Evolutionary conservation across 2,113 vertebrate genomes (phyloP), one percentile per base, ranked within the genome.

Genomic region (Pseudopipra pipra): DNA sequence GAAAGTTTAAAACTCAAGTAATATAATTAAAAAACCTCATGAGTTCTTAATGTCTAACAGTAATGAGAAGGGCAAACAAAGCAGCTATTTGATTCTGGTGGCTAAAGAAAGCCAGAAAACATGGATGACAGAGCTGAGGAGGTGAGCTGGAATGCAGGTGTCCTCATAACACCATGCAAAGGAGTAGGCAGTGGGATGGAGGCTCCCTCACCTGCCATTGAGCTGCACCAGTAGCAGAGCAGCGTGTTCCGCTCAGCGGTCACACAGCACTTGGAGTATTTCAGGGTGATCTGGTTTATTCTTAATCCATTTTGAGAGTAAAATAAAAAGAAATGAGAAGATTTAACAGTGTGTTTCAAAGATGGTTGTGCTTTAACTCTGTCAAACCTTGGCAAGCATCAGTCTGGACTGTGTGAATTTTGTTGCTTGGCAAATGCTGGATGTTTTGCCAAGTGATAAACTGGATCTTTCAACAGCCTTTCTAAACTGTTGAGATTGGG

Each of bases 101-200:
- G 44, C 17, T 43, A 49, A 70, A 49, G 31, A 44, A 90, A 90
- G 44, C 47, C 1, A 5, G 62, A 49, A 67, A 65, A 43, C 15
- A 1, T 1, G 10, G 18, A 7, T 1, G 6, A 41, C 2, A 39
- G 81, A 82, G 62, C 43, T 82, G 76, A 24, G 2, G 9, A 83
- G 58, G 41, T n/a, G 55, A 73, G 3, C 33, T 31, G 62, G 44
- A 21, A 35, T 5, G 8, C 3, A 81, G 35, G 44, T 43, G 24
- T 23, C 49, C 71, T 56, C 4, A 2, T 21, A 16, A 18, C 0
- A 5, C 21, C 1, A 3, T 0, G 5, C 10, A 56, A 31, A 7
- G 1, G 2, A 13, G 37, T 0, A 2, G 44, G 33, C 7, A 4
- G 35, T 3, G 18, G 54, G 39, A 9, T 3, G 37, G 35, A 63